Evolutionary conservation across 2,888 invertebrate species (phyloP), one percentile per base, ranked within the genome.

Genomic region (Lydus trimaculatus): DNA sequence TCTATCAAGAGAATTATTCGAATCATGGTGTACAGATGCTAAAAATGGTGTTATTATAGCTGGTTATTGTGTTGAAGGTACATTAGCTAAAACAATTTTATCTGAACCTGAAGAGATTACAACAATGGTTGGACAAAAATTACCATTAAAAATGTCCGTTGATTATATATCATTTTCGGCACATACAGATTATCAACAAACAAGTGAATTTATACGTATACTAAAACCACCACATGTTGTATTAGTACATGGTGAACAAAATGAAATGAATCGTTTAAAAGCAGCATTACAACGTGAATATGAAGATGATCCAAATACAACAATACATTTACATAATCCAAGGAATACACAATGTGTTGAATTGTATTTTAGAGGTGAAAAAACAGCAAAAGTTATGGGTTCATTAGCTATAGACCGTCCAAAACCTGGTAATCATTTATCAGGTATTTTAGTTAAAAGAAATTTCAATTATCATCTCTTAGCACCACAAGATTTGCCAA

Each of bases 101-200:
- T 97, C 98, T 0, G 99, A 99, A 86, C 99, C 99, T 0, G 98
- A 98, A 82, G 99, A 99, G 87, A 97, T 99, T 65, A 92, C 94
- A 0, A 93, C 98, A 0, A 92, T 99, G 91, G 91, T 93, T 0
- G 99, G 99, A 0, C 98, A 98, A 86, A 98, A 98, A 85, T 86
- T 99, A 67, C 97, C 98, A 0, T 87, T 99, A 56, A 97, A 96
- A 85, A 97, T 98, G 94, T 97, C 97, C 0, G 98, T 99, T 0
- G 98, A 99, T 86, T 99, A 99, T 85, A 99, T 99, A 79, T 99
- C 98, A 0, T 99, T 99, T 87, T 99, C 99, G 0, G 99, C 99
- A 0, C 99, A 99, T 84, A 99, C 99, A 0, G 98, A 98, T 87
- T 98, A 97, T 84, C 94, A 96, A 84, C 98, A 98, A 87, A 99